These are phyloP conservation scores for Trissolcus basalis DNA, from an alignment of 1,140 invertebrate species.

Conservation along the genomic window DNA sequence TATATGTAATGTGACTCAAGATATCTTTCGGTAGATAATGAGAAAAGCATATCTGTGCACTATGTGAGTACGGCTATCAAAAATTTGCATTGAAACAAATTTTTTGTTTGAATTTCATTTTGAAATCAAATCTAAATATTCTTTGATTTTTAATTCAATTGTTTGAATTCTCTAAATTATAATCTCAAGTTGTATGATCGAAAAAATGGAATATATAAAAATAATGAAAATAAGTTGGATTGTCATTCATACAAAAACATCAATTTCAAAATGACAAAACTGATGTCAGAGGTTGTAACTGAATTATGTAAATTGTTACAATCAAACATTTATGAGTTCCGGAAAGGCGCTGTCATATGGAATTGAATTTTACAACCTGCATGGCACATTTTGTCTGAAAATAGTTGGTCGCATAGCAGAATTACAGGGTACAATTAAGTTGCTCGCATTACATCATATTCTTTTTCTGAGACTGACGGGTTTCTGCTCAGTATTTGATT, in stretches of 20 bases:
- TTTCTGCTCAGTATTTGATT: constrained; percentile 30
- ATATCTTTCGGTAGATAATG: constrained; percentile 25
- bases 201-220: too few species aligned
- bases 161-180: too few species aligned
- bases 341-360: too few species aligned
- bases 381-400: constrained; percentile 2
- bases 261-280: constrained; percentile 7
- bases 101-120: too few species aligned
- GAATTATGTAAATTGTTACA: too few species aligned
- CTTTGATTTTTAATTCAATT: too few species aligned
- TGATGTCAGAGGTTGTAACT: not conserved
- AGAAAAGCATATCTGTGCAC: constrained; percentile 8
- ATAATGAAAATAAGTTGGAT: too few species aligned
- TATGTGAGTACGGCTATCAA: constrained; percentile 5
- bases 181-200: too few species aligned
- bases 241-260: too few species aligned
- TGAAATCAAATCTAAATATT: too few species aligned
- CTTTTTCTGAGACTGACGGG: constrained; percentile 29
- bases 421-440: constrained; percentile 32
- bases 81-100: constrained; percentile 11
- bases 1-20: constrained; percentile 24
- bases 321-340: too few species aligned
- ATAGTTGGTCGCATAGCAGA: constrained; percentile 2
- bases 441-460: constrained; percentile 39
- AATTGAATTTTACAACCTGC: constrained; percentile 12